phyloP scores from a whole-genome alignment of 2,113 vertebrate genomes.

The Pollimyrus isidori region DNA sequence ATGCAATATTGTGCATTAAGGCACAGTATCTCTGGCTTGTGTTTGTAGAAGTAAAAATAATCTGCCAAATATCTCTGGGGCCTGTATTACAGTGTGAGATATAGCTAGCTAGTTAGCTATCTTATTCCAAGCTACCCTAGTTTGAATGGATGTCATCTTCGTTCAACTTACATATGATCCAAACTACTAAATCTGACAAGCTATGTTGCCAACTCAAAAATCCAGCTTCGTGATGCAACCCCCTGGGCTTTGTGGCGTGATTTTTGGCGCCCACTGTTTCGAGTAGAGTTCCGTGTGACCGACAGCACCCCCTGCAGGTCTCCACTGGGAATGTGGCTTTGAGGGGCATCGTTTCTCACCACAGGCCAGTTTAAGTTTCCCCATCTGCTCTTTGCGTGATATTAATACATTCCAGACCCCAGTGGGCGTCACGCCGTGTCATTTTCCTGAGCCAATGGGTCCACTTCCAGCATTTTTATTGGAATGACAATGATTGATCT shows the following conservation, averaged over 20 bases:
- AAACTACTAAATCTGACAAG: background rate
- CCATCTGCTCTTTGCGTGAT: background rate
- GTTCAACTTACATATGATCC: background rate
- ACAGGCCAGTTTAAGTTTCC: background rate
- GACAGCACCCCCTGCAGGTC: background rate
- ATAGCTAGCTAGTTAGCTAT: background rate
- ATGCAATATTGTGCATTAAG: background rate
- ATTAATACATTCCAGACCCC: background rate
- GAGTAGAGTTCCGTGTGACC: background rate
- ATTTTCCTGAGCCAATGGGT: background rate
- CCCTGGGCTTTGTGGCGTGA: background rate
- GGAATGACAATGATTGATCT: background rate
- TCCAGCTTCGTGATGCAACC: background rate
- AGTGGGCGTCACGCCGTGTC: background rate
- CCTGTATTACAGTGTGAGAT: background rate
- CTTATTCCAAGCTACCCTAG: background rate
- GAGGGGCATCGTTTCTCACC: background rate
- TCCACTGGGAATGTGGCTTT: background rate
- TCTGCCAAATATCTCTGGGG: background rate
- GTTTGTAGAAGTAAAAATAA: background rate
- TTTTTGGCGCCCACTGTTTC: background rate
- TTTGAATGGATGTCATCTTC: background rate
- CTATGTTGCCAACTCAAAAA: background rate
- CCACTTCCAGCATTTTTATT: background rate
- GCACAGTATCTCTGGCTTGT: background rate